Evolutionary conservation across 1,140 invertebrate genomes (phyloP).

Genomic region (Vanessa tameamea): DNA sequence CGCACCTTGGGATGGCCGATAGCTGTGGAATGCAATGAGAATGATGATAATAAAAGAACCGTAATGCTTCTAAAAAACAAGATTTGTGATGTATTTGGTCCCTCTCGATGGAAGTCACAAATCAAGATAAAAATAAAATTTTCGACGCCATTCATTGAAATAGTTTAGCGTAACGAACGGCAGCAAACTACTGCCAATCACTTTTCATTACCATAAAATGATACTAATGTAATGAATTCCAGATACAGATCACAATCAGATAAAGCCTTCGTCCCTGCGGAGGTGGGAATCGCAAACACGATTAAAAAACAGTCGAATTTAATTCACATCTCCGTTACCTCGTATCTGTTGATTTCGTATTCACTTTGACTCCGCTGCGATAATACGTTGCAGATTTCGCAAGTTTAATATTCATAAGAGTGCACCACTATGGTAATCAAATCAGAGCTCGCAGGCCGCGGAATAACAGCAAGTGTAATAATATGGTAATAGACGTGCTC

Average conservation of each 20-base stretch:
- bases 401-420: conserved; percentile 16
- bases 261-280: background rate
- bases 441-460: conserved; percentile 8
- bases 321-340: background rate
- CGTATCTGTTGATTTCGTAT: conserved; percentile 1
- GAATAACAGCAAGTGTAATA: conserved; percentile 18
- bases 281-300: background rate
- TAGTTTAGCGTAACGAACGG: background rate
- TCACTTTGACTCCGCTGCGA: conserved; percentile 9
- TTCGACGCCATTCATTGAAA: background rate
- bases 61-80: too few relatives aligned
- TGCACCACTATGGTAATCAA: conserved; percentile 23
- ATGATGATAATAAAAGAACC: too few relatives aligned
- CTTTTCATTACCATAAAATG: conserved; percentile 5
- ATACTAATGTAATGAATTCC: background rate
- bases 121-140: background rate
- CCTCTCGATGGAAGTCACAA: background rate
- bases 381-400: conserved; percentile 9
- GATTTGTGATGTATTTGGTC: too few relatives aligned
- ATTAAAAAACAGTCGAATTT: conserved; percentile 12
- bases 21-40: too few relatives aligned
- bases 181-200: background rate
- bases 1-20: too few relatives aligned
- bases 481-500: conserved; percentile 15
- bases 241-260: background rate